Evolutionary conservation across 1,140 invertebrate genomes (phyloP), one percentile per base, ranked within the genome.

Genomic region (Palaemon carinicauda): DNA sequence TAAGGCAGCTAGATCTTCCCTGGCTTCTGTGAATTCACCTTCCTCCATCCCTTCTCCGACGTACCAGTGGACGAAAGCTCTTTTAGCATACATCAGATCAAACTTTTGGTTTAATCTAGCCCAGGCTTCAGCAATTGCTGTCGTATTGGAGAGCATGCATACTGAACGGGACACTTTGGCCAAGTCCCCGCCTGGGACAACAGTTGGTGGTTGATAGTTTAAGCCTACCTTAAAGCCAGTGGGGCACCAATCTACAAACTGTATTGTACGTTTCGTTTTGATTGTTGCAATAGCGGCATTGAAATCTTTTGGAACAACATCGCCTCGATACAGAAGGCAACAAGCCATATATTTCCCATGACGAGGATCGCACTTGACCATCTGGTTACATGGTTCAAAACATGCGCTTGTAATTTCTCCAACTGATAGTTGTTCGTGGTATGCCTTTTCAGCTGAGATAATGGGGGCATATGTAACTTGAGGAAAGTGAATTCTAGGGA

Each of bases 231-330:
- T 96, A 91, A 96, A 96, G 7, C 95, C 95, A 88, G 95, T 96
- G 3, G 95, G 95, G 91, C 95, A 96, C 95, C 95, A 96, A 91
- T 96, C 95, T 1, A 96, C 95, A 90, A 96, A 96, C 90, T 96
- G 92, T 87, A 96, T 96, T 84, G 94, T 95, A 54, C 96, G 92
- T 90, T 96, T 95, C 0, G 95, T 97, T 91, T 97, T 97, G 91
- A 97, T 96, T 27, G 94, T 94, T 4, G 95, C 95, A 89, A 97
- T 96, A 54, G 96, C 95, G 17, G 96, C 95, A 91, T 97, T 97
- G 2, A 97, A 96, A 91, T 96, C 96, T 90, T 97, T 97, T 0
- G 96, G 94, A 94, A 89, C 21, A 7, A 96, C 95, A 91, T 96
- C 95, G 10, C 95, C 95, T 87, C 94, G 90, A 92, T 96, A 97